A percentile compares a stretch with the other conserved stretches of the same genome.
These are phyloP conservation scores for Montifringilla adamsi DNA, from an alignment of 2,113 vertebrate species.

Conservation along the genomic window DNA sequence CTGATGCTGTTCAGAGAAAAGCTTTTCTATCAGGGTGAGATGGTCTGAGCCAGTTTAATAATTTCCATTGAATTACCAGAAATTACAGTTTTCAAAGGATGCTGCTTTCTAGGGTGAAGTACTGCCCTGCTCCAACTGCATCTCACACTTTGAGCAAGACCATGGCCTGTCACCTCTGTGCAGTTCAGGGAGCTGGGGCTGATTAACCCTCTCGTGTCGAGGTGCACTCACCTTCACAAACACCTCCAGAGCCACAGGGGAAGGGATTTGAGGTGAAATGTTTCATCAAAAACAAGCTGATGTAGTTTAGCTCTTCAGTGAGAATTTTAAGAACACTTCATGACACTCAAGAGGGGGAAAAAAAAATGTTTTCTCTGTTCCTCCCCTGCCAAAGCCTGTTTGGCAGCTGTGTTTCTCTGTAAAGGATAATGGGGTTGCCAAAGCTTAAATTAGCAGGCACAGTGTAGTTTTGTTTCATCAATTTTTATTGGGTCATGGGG, in stretches of 20 bases:
- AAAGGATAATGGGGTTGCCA: conserved; percentile 3
- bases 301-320: neutral
- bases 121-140: neutral
- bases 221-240: neutral
- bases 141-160: neutral
- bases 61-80: conserved; percentile 58
- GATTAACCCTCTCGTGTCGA: neutral
- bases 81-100: conserved; percentile 52
- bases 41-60: conserved; percentile 38
- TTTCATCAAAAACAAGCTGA: neutral
- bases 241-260: neutral
- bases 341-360: neutral
- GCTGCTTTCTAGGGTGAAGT: conserved; percentile 23
- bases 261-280: neutral
- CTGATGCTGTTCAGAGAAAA: conserved; percentile 55
- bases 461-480: conserved; percentile 4
- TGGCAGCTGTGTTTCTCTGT: conserved; percentile 19
- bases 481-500: neutral
- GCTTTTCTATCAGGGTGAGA: conserved; percentile 36
- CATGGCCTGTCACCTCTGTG: neutral
- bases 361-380: neutral
- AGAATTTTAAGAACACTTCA: conserved; percentile 30
- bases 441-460: conserved; percentile 22
- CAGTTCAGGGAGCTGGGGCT: neutral
- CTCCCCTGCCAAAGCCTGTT: conserved; percentile 12